These are phyloP conservation scores for Phylloscopus trochilus DNA, from an alignment of 2,113 vertebrate genomes.

Conservation along the genomic window DNA sequence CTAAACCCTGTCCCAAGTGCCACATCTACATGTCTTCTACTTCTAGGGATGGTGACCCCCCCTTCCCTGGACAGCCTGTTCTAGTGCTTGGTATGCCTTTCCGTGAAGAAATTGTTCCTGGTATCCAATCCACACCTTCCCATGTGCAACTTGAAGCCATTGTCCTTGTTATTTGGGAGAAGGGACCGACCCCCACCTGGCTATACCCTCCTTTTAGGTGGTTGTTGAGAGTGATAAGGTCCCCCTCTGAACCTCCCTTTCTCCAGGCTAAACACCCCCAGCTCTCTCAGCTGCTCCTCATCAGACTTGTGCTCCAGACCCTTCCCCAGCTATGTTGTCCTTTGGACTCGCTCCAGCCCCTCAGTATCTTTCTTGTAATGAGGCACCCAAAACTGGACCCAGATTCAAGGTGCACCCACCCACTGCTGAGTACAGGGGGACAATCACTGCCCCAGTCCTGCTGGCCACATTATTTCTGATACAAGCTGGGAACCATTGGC, in stretches of 20 bases:
- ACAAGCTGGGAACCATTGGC: not conserved
- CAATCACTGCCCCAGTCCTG: not conserved
- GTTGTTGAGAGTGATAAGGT: not conserved
- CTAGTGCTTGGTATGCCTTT: not conserved
- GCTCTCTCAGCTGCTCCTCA: not conserved
- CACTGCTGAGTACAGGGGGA: not conserved
- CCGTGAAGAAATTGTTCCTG: not conserved
- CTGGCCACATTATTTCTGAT: not conserved
- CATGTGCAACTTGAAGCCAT: not conserved
- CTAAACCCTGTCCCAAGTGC: not conserved
- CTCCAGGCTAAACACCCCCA: not conserved
- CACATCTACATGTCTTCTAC: not conserved
- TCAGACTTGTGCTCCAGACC: not conserved
- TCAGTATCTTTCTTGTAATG: not conserved
- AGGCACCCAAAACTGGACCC: not conserved
- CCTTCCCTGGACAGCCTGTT: not conserved
- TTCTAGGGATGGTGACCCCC: too few species aligned
- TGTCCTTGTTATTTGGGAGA: not conserved
- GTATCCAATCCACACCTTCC: not conserved
- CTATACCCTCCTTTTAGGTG: not conserved
- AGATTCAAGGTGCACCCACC: not conserved
- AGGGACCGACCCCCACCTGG: accelerated
- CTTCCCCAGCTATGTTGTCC: not conserved
- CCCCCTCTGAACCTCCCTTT: not conserved
- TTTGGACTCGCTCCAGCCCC: not conserved